Percentiles rank a stretch among this genome's conserved stretches.
Evolutionary conservation across 2,888 invertebrate species (phyloP).

Genomic region (Strigamia maritima): DNA sequence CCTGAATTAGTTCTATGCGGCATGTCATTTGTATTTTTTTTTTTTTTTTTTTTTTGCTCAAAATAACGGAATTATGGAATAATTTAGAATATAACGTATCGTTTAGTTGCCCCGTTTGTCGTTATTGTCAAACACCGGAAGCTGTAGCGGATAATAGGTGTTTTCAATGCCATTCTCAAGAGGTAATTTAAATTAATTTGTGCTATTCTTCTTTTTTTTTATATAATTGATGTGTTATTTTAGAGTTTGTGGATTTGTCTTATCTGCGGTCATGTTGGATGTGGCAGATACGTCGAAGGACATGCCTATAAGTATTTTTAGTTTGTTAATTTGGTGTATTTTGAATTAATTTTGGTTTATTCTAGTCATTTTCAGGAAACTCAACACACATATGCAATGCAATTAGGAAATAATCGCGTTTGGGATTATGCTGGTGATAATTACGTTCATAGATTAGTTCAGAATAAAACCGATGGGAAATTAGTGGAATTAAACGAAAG

Average conservation of each 20-base stretch:
- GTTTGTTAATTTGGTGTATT: not conserved
- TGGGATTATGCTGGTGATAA: slow-evolving; percentile 99
- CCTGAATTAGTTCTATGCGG: not conserved
- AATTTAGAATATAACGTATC: not conserved
- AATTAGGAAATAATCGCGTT: slow-evolving; percentile 91
- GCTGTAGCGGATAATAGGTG: slow-evolving; percentile 68
- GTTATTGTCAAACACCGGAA: slow-evolving; percentile 82
- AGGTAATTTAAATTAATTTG: slow-evolving; percentile 52
- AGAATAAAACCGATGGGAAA: slow-evolving; percentile 95
- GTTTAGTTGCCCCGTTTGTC: slow-evolving; percentile 83
- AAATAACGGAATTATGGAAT: not conserved
- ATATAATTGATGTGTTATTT: slow-evolving; percentile 41
- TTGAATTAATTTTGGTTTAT: slow-evolving; percentile 38
- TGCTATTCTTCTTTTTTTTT: not conserved
- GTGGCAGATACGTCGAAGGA: slow-evolving; percentile 83
- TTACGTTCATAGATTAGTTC: slow-evolving; percentile 91
- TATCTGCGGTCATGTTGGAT: slow-evolving; percentile 97
- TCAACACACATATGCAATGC: slow-evolving; percentile 95
- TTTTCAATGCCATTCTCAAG: slow-evolving; percentile 65
- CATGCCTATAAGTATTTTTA: slow-evolving; percentile 72
- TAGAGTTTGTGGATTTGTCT: slow-evolving; percentile 93
- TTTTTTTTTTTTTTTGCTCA: not conserved
- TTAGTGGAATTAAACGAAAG: slow-evolving; percentile 62
- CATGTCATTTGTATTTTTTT: not conserved
- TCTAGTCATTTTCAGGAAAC: slow-evolving; percentile 86